A percentile compares a stretch with the other conserved stretches of the same genome.
These are phyloP conservation scores for Ormyrus labotus DNA, from an alignment of 2,888 invertebrate species.

Conservation along the genomic window DNA sequence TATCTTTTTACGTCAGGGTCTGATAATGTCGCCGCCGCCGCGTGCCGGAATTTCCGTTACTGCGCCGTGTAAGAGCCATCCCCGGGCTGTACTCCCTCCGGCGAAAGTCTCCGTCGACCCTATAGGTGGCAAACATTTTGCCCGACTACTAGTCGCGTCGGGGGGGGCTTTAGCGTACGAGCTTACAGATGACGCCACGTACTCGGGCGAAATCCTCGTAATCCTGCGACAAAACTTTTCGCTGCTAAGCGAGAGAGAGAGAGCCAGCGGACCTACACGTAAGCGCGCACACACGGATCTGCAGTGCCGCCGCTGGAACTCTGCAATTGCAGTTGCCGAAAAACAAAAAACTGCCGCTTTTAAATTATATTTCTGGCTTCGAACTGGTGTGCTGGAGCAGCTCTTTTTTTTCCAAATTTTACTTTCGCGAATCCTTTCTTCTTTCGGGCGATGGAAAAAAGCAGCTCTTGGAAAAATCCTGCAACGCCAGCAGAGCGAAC, in stretches of 20 bases:
- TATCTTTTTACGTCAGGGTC: conserved; percentile 42
- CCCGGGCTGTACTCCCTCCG: neutral
- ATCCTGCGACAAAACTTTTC: conserved; percentile 51
- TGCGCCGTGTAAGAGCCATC: no score
- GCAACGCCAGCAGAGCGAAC: no score
- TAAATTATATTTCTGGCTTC: no score
- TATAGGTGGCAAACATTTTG: conserved; percentile 49
- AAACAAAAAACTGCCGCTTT: conserved; percentile 5
- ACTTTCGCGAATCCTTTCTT: no score
- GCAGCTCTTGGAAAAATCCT: no score
- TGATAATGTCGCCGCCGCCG: conserved; percentile 17
- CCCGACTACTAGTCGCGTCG: neutral
- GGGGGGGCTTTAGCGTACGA: conserved; percentile 8
- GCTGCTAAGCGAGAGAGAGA: neutral
- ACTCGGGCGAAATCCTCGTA: conserved; percentile 47
- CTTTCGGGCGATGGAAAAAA: no score
- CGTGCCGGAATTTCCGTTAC: conserved; percentile 20
- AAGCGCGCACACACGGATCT: neutral
- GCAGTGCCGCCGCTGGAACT: no score
- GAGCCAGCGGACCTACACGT: neutral
- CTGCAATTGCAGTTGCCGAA: conserved; percentile 5
- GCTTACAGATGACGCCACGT: conserved; percentile 53
- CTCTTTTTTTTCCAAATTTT: no score
- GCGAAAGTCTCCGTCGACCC: neutral
- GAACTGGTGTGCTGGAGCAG: no score